Base-by-base conservation (phyloP, 1,140 invertebrate genomes). In the Lasioglossum baleicum region DNA sequence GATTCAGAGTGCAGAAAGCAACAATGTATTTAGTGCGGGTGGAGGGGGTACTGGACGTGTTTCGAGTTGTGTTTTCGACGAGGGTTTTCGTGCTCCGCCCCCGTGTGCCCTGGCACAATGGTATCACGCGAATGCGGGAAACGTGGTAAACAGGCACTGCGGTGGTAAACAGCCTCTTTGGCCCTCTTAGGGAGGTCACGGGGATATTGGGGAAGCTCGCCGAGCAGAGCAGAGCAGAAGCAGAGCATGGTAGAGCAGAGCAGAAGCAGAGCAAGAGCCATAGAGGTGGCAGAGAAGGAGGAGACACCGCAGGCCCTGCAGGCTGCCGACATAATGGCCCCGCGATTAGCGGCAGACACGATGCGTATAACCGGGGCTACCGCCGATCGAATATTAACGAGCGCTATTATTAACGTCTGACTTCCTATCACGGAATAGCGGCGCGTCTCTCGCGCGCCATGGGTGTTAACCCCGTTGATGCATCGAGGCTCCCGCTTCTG, bases 361-460 rank as follows among this genome's bases (percentile, higher is more conserved):
- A 44, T 35, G 81, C 65, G 74, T 78, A 74, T 67, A 83, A 86
- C 84, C 48, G 77, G 17, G 42, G 51, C 51, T 35, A n/a, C 26
- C 66, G 40, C 51, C 84, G 77, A 86, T 87, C 84, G 84, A 86
- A 87, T 87, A 86, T 87, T 86, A 87, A 87, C 84, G 77, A 86
- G 81, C 77, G 61, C 67, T 83, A 86, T 87, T 86, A 86, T 66
- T 74, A 81, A 75, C 74, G 79, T 72, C 44, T 58, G 64, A 83
- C 60, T 65, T 65, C 44, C 75, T 67, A 71, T 77, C 69, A 51
- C 31, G 71, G 60, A 80, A 85, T 85, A 69, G 40, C 67, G 60
- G 17, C 64, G n/a, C 51, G 31, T 68, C 63, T 48, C 48, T 13
- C 6, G 26, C 48, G 40, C 51, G 60, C 48, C 60, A 44, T 4